These are phyloP conservation scores for Limanda limanda DNA, from an alignment of 2,113 vertebrate genomes.

Conservation along the genomic window DNA sequence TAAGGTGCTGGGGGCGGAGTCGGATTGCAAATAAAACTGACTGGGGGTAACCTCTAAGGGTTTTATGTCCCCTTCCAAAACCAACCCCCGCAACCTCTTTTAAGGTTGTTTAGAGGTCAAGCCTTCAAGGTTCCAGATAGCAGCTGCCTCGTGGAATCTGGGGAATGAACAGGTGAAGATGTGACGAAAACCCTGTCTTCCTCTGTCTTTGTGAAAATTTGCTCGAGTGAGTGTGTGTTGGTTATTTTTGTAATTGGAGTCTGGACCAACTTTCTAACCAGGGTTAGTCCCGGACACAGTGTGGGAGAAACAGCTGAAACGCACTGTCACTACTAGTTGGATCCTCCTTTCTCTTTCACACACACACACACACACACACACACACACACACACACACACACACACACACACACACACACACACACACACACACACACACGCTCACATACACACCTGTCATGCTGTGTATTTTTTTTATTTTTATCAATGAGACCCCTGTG, in stretches of 20 bases:
- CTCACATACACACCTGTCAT: slow-evolving; percentile 40
- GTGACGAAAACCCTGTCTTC: slow-evolving; percentile 47
- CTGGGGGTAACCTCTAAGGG: slow-evolving; percentile 37
- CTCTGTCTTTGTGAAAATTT: slow-evolving; percentile 31
- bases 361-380: slow-evolving; percentile 22
- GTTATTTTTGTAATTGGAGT: slow-evolving; percentile 18
- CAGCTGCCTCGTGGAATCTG: slow-evolving; percentile 75
- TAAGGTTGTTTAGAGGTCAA: slow-evolving; percentile 67
- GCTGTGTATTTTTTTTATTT: slow-evolving; percentile 6
- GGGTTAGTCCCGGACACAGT: slow-evolving; percentile 49
- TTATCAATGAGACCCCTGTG: slow-evolving; percentile 17
- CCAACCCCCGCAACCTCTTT: neutral
- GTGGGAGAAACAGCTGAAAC: slow-evolving; percentile 64
- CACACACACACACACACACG: slow-evolving; percentile 17
- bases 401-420: slow-evolving; percentile 23
- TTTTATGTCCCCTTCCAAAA: neutral
- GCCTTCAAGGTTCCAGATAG: slow-evolving; percentile 38
- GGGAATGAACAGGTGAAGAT: slow-evolving; percentile 79
- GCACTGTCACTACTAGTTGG: slow-evolving; percentile 42
- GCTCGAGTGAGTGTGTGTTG: slow-evolving; percentile 7
- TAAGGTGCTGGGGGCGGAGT: slow-evolving; percentile 35
- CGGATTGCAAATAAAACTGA: slow-evolving; percentile 31
- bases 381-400: slow-evolving; percentile 17
- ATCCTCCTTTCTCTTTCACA: slow-evolving; percentile 47
- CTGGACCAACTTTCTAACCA: slow-evolving; percentile 55